Percentiles rank a stretch among this genome's conserved stretches.
phyloP scores from a whole-genome alignment of 2,888 invertebrate genomes.

The Watsonalla cultraria region DNA sequence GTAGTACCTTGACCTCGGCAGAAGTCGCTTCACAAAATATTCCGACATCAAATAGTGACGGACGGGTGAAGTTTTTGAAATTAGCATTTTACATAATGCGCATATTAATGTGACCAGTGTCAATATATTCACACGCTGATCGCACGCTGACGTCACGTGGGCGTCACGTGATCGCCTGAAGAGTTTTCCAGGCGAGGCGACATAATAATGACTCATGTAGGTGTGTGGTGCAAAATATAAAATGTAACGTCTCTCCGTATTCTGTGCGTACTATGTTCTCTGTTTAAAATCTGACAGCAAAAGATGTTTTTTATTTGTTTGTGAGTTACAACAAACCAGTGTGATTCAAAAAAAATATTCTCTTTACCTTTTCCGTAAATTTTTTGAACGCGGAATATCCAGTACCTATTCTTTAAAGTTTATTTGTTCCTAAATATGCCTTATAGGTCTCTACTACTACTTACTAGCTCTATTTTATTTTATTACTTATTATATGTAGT shows the following conservation, averaged over 20 bases:
- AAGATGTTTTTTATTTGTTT: too few relatives aligned
- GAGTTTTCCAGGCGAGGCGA: slow-evolving; percentile 57
- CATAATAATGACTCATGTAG: slow-evolving; percentile 43
- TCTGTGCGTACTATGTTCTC: background rate
- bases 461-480: too few relatives aligned
- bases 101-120: slow-evolving; percentile 29
- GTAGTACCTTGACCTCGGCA: background rate
- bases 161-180: slow-evolving; percentile 48
- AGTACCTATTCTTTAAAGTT: too few relatives aligned
- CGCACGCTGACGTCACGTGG: slow-evolving; percentile 38
- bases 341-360: too few relatives aligned
- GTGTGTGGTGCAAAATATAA: slow-evolving; percentile 23
- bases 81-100: slow-evolving; percentile 26
- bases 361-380: too few relatives aligned
- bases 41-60: slow-evolving; percentile 2
- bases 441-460: too few relatives aligned
- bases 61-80: slow-evolving; percentile 9
- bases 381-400: too few relatives aligned
- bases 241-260: background rate
- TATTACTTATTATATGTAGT: too few relatives aligned
- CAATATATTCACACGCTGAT: slow-evolving; percentile 28
- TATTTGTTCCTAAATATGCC: too few relatives aligned
- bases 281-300: too few relatives aligned
- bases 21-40: background rate
- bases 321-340: too few relatives aligned